Conservation (phyloP, 2,113 vertebrate genomes). For the Acinonyx jubatus region DNA sequence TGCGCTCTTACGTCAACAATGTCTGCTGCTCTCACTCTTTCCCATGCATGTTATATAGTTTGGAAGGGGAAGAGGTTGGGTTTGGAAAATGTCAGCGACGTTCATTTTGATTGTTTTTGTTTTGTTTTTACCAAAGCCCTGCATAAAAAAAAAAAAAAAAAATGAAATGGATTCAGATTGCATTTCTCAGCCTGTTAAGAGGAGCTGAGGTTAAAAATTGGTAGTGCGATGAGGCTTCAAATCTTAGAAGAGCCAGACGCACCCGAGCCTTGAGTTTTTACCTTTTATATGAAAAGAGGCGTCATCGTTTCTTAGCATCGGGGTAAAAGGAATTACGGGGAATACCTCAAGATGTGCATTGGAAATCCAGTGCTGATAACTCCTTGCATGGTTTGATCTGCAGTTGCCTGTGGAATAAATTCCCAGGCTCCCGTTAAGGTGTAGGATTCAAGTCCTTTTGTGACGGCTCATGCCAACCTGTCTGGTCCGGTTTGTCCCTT, state of each 20-base stretch:
- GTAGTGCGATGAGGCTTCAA: not conserved
- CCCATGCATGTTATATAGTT: not conserved
- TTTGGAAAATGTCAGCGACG: not conserved
- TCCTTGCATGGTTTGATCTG: too few relatives aligned
- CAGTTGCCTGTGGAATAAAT: too few relatives aligned
- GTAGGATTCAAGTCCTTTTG: not conserved
- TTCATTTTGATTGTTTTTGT: not conserved
- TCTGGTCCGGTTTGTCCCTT: not conserved
- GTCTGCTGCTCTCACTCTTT: not conserved
- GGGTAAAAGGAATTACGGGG: not conserved
- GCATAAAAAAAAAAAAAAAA: not conserved
- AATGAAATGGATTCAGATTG: not conserved
- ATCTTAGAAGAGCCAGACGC: not conserved
- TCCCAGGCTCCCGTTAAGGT: not conserved
- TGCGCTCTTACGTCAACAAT: not conserved
- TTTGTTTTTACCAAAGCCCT: not conserved
- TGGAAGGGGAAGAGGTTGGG: not conserved
- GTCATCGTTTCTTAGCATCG: not conserved
- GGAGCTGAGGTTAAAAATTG: not conserved
- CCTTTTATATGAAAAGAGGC: not conserved
- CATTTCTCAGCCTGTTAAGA: not conserved
- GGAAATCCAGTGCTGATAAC: not conserved
- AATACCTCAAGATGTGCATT: not conserved
- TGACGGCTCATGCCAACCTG: fast-evolving
- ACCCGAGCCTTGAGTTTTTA: not conserved